These are phyloP conservation scores for Semotilus atromaculatus DNA, from an alignment of 2,797 vertebrate genomes.

Conservation along the genomic window DNA sequence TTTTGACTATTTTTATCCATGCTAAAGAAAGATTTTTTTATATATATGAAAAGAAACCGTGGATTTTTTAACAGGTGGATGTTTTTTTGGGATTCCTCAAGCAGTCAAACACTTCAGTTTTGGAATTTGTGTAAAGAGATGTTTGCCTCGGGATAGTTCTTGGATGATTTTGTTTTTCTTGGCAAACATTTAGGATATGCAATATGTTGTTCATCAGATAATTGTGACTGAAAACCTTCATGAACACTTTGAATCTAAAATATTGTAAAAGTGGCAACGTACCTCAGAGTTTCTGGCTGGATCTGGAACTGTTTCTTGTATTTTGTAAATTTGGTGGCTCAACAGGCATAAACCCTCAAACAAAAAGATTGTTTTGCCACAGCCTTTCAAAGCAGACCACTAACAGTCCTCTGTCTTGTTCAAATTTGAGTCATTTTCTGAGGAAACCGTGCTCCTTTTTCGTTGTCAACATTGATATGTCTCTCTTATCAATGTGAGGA, in stretches of 20 bases:
- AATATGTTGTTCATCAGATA: neutral
- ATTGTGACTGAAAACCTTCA: neutral
- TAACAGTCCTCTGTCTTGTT: neutral
- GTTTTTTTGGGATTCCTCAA: neutral
- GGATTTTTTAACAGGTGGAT: neutral
- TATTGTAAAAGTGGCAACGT: neutral
- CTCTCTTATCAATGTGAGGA: neutral
- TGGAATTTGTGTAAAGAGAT: neutral
- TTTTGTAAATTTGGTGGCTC: constrained; percentile 3
- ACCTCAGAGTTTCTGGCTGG: neutral
- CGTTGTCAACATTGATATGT: neutral
- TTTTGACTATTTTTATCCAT: neutral
- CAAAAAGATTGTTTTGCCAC: neutral
- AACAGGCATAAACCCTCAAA: neutral
- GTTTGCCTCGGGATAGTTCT: neutral
- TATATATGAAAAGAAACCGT: neutral
- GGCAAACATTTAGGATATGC: neutral
- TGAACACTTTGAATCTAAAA: neutral
- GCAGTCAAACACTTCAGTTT: neutral
- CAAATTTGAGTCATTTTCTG: constrained; percentile 15
- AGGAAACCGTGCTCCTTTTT: neutral
- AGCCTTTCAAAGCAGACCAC: neutral
- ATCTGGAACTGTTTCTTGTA: neutral
- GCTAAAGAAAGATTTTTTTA: neutral
- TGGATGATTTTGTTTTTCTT: neutral